Conservation (phyloP, 1,140 invertebrate species). For the Drosophila kohkoa region DNA sequence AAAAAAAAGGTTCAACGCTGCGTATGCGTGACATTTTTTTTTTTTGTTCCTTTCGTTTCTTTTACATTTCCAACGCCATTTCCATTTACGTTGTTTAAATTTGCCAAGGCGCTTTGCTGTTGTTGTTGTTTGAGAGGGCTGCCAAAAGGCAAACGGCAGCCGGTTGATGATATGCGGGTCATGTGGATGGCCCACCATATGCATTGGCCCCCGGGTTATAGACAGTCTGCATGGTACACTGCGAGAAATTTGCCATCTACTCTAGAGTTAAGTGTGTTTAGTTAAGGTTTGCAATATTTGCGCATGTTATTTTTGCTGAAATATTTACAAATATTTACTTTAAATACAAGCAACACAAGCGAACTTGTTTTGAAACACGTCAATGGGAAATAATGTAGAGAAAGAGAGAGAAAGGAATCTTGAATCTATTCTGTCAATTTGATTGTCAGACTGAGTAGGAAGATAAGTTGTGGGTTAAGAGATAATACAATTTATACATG, state of each 20-base stretch:
- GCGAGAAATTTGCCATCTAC: slow-evolving; percentile 34
- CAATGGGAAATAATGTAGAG: no score
- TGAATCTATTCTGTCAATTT: no score
- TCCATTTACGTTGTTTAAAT: slow-evolving; percentile 81
- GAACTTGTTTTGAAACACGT: no score
- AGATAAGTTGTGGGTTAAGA: no score
- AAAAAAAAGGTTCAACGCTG: slow-evolving; percentile 71
- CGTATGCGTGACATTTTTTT: slow-evolving; percentile 62
- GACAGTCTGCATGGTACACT: slow-evolving; percentile 37
- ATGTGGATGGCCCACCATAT: slow-evolving; percentile 68
- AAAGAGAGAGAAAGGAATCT: no score
- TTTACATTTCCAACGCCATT: slow-evolving; percentile 58
- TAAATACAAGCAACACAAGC: no score
- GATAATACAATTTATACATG: no score
- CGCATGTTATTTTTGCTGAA: no score
- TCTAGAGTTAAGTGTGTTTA: neutral
- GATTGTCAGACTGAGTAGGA: no score
- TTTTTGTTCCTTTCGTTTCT: slow-evolving; percentile 21
- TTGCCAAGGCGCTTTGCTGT: slow-evolving; percentile 51
- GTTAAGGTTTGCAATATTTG: neutral
- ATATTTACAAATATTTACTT: no score
- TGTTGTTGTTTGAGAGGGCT: slow-evolving; percentile 34
- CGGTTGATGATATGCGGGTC: slow-evolving; percentile 75
- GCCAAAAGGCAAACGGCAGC: slow-evolving; percentile 80
- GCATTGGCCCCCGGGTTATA: slow-evolving; percentile 50